Base-by-base conservation (phyloP, 2,797 vertebrate genomes). In the Acrossocheilus wenchowensis region DNA sequence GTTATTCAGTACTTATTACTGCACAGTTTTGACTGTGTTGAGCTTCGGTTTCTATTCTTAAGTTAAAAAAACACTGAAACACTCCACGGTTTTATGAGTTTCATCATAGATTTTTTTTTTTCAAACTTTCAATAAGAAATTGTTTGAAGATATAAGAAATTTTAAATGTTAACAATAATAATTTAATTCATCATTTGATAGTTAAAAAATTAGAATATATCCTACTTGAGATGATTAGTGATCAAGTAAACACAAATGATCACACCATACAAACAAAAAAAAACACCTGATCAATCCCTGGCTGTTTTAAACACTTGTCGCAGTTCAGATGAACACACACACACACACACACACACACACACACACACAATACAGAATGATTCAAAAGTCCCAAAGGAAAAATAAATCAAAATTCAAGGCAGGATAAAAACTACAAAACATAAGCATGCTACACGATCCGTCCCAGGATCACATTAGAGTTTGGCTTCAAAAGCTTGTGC, bases 401-500 rank as follows among this genome's bases (percentile, higher is more conserved):
- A 64, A 48, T 23, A 10, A 10, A 75, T 26, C 12, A 1, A 78
- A 57, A 43, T 43, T 57, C 11, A 85, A 79, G 36, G n/a, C 10
- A 1, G 19, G 39, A n/a, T 68, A 36, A 26, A 36, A 74, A 75
- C 30, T 43, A 62, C 15, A 77, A 62, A 74, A 74, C 4, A 75
- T 36, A 84, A 84, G 54, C 45, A 50, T 21, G 26, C 21, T 11
- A 79, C 26, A 21, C 2, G 2, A 64, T 86, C 30, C 6, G 1
- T 23, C 41, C 45, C 23, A 7, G 17, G 12, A n/a, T 75, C 71
- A 74, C 57, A 62, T 74, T 52, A 85, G 52, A 85, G 57, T 81
- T 75, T 86, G 85, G 57, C 85, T 78, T 86, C 85, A 66, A 66
- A 68, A 41, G 69, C 8, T 74, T 66, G 57, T 81, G 78, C 34